A percentile compares a stretch with the other conserved stretches of the same genome.
These are phyloP conservation scores for Leptatherina wallacei DNA, from an alignment of 2,797 vertebrate species.

Conservation along the genomic window DNA sequence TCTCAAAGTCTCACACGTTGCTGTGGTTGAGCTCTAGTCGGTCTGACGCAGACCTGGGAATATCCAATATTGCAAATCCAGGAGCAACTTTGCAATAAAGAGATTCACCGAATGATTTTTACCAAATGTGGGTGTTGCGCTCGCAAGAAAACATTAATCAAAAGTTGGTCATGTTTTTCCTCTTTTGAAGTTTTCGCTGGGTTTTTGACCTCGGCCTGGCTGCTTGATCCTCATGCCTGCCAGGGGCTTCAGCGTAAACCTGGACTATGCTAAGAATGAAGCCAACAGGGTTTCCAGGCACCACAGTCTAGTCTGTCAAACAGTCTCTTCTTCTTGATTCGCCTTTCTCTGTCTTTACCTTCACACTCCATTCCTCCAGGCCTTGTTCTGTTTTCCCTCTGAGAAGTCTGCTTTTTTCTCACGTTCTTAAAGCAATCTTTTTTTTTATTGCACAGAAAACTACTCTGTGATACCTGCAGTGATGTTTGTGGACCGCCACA, in stretches of 20 bases:
- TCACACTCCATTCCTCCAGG: conserved; percentile 11
- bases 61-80: conserved; percentile 8
- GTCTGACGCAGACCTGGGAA: conserved; percentile 1
- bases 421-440: conserved; percentile 49
- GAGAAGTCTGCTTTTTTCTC: conserved; percentile 57
- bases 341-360: conserved; percentile 19
- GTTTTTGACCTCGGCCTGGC: conserved; percentile 26
- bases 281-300: conserved; percentile 58
- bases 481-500: conserved; percentile 50
- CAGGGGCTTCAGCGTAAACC: conserved; percentile 64
- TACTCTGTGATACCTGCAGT: conserved; percentile 22
- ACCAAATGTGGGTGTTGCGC: conserved; percentile 22
- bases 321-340: conserved; percentile 35
- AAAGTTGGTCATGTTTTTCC: conserved; percentile 29
- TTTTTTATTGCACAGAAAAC: conserved; percentile 55
- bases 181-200: conserved; percentile 44
- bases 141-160: conserved; percentile 33
- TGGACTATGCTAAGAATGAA: conserved; percentile 74
- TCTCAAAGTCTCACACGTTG: conserved; percentile 5
- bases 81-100: conserved; percentile 1
- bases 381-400: conserved; percentile 53
- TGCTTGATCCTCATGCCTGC: conserved; percentile 52
- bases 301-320: conserved; percentile 53
- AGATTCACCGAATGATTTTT: conserved; percentile 23
- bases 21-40: neutral